These are phyloP conservation scores for Dryadula phaetusa DNA, from an alignment of 2,888 invertebrate genomes.

Conservation along the genomic window DNA sequence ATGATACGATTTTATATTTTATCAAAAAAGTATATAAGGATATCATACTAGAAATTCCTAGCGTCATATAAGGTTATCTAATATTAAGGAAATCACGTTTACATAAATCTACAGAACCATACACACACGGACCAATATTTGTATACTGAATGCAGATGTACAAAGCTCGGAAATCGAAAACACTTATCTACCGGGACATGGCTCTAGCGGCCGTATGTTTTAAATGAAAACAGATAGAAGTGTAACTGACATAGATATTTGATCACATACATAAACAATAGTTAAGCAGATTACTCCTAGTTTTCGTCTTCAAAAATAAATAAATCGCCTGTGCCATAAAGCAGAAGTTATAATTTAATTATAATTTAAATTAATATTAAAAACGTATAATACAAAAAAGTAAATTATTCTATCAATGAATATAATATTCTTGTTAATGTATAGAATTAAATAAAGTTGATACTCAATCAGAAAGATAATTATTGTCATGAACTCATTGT, in stretches of 20 bases:
- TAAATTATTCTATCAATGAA: too few relatives aligned
- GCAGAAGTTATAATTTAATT: too few relatives aligned
- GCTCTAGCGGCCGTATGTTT: slow-evolving; percentile 39
- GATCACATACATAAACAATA: not conserved
- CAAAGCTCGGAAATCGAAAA: slow-evolving; percentile 44
- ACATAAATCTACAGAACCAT: not conserved
- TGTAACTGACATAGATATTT: slow-evolving; percentile 30
- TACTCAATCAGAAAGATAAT: too few relatives aligned
- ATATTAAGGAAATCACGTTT: slow-evolving; percentile 2
- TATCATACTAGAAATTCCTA: not conserved
- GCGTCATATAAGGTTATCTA: not conserved
- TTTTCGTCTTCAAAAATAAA: too few relatives aligned
- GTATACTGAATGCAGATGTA: slow-evolving; percentile 36
- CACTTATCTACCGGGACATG: slow-evolving; percentile 43
- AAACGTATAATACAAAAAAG: too few relatives aligned
- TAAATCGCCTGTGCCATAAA: too few relatives aligned
- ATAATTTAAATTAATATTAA: too few relatives aligned
- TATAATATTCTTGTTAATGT: too few relatives aligned
- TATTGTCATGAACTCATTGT: too few relatives aligned
- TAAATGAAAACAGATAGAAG: slow-evolving; percentile 38
- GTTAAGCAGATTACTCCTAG: too few relatives aligned
- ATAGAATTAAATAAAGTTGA: too few relatives aligned
- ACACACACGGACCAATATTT: slow-evolving; percentile 20
- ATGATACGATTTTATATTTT: not conserved
- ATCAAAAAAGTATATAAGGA: too few relatives aligned